Evolutionary conservation across 1,140 invertebrate species (phyloP), one percentile per base, ranked within the genome.

Genomic region (Andricus grossulariae): DNA sequence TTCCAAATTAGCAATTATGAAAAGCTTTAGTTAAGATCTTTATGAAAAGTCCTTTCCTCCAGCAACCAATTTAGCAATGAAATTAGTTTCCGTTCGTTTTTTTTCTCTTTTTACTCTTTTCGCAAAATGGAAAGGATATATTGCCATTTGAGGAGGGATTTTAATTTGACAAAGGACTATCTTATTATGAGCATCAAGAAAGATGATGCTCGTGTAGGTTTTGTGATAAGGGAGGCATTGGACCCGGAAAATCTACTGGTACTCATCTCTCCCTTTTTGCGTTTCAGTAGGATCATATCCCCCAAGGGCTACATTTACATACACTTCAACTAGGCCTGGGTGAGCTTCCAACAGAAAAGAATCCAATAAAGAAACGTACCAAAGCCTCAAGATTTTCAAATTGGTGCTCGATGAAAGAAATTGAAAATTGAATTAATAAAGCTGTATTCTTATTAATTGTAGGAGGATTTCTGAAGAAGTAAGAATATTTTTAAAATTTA

Each of bases 291-390:
- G 86, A 88, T 88, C 86, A 88, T 75, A 81, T 83, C 80, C 84
- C 85, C 80, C 75, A 74, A 74, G 79, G 55, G 78, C 54, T 83
- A 85, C 80, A 88, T 88, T 88, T 88, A 85, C 86, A 88, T 88
- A 87, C 60, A 84, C 82, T 70, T 77, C 72, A 55, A 72, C 57
- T 78, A 71, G 49, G 55, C 66, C 70, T 57, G 71, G 50, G 74
- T 76, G 74, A 71, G 73, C 52, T 60, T 66, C 77, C 18, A 49
- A 25, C 72, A 51, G 71, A 51, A 87, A 86, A 87, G 83, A 87
- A 88, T 87, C 86, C 85, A 88, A 88, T 88, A 88, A 86, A 85
- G 85, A 74, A 60, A 74, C 71, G 32, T 73, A 73, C 80, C 80
- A 83, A 86, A 87, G 85, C 85, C 80, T 87, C 81, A 79, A 83